phyloP scores from a whole-genome alignment of 2,113 vertebrate species.

The Hoplias malabaricus region DNA sequence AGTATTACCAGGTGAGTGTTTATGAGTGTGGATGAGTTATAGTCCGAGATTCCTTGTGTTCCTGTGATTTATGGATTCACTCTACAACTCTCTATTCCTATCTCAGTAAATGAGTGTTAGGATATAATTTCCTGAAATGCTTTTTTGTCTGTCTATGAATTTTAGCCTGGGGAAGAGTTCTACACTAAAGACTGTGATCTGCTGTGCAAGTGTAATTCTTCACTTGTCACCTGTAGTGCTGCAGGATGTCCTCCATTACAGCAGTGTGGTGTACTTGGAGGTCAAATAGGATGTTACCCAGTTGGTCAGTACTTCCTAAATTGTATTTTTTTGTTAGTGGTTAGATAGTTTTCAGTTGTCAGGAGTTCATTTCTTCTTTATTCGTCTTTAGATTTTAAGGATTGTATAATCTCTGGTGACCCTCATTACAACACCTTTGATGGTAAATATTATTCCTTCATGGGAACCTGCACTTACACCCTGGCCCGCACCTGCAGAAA shows the following conservation, averaged over 20 bases:
- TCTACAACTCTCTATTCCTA: too few species aligned
- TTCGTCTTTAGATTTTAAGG: slow-evolving; percentile 62
- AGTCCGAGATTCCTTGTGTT: background rate
- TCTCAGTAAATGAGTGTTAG: background rate
- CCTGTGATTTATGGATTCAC: too few species aligned
- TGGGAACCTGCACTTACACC: slow-evolving; percentile 86
- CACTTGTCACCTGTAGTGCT: slow-evolving; percentile 57
- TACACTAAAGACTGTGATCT: slow-evolving; percentile 63
- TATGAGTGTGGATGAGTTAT: background rate
- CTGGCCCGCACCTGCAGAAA: slow-evolving; percentile 72
- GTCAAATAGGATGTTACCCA: slow-evolving; percentile 75
- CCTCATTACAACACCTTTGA: slow-evolving; percentile 86
- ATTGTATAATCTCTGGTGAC: slow-evolving; percentile 82
- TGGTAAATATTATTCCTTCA: slow-evolving; percentile 76
- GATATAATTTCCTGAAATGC: background rate
- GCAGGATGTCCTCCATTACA: slow-evolving; percentile 66
- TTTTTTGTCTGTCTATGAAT: background rate
- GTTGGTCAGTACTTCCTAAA: slow-evolving; percentile 65
- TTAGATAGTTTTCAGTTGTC: background rate
- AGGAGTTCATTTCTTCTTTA: slow-evolving; percentile 46
- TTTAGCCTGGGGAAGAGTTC: slow-evolving; percentile 71
- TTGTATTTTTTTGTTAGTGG: too few species aligned
- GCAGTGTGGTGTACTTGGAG: slow-evolving; percentile 65
- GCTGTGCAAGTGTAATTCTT: slow-evolving; percentile 66
- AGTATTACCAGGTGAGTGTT: slow-evolving; percentile 71